Evolutionary conservation across 2,888 invertebrate species (phyloP).

Genomic region (Gymnocheta viridis): DNA sequence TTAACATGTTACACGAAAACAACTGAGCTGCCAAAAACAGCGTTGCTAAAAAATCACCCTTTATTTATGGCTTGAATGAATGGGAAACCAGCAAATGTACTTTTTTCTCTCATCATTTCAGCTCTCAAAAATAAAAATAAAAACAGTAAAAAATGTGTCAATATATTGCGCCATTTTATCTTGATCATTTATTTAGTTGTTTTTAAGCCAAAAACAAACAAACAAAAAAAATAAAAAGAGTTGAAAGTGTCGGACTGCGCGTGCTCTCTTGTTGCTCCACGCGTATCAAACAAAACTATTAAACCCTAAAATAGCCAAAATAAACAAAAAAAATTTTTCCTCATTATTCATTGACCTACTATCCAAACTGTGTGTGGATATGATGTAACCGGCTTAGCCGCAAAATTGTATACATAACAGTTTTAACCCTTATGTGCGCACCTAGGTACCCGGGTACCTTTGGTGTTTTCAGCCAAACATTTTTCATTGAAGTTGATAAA

Average conservation of each 20-base stretch:
- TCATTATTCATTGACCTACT: constrained; percentile 73
- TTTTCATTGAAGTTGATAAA: no score
- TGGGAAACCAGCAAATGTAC: neutral
- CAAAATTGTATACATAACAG: constrained; percentile 68
- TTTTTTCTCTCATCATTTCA: neutral
- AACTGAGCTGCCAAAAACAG: no score
- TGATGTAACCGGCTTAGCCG: constrained; percentile 73
- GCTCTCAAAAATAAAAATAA: neutral
- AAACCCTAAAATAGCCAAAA: constrained; percentile 63
- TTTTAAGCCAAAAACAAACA: constrained; percentile 24
- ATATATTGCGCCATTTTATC: constrained; percentile 41
- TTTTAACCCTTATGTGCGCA: no score
- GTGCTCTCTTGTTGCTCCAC: constrained; percentile 46
- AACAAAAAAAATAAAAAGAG: constrained; percentile 13
- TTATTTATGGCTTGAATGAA: neutral
- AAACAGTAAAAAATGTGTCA: constrained; percentile 18
- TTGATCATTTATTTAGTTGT: constrained; percentile 22
- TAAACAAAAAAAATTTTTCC: constrained; percentile 39
- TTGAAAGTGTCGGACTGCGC: constrained; percentile 49
- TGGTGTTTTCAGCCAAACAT: no score
- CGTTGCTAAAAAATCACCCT: neutral
- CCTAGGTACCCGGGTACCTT: no score
- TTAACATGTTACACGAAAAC: no score
- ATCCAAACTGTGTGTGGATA: constrained; percentile 69
- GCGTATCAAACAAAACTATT: constrained; percentile 39